Evolutionary conservation across 2,113 vertebrate genomes (phyloP).

Genomic region (Pogona vitticeps): DNA sequence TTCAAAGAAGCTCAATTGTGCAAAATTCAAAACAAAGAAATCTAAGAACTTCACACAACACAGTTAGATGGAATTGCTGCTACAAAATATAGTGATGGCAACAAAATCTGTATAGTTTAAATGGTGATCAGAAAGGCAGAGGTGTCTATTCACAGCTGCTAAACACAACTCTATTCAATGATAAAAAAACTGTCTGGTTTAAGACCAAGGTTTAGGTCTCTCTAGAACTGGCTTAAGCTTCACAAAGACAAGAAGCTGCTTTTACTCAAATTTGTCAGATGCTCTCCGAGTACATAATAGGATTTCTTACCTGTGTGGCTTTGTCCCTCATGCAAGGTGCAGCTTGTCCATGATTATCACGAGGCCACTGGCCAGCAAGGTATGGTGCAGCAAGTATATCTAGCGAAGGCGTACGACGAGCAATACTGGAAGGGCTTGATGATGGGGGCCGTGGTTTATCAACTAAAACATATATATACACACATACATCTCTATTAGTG

Average conservation of each 20-base stretch:
- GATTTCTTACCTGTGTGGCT: constrained; percentile 88
- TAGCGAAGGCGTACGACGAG: constrained; percentile 89
- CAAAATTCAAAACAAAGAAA: too few species aligned
- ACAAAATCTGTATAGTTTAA: too few species aligned
- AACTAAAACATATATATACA: constrained; percentile 57
- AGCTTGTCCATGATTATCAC: constrained; percentile 88
- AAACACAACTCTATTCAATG: too few species aligned
- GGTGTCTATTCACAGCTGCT: too few species aligned
- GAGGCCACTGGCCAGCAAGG: constrained; percentile 96
- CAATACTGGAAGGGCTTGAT: constrained; percentile 81
- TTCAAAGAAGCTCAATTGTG: too few species aligned
- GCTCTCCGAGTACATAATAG: background rate
- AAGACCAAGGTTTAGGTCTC: too few species aligned
- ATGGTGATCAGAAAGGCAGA: too few species aligned
- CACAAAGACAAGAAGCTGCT: background rate
- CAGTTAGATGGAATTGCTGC: too few species aligned
- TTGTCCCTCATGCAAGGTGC: constrained; percentile 96
- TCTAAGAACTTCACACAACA: too few species aligned
- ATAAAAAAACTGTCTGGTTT: too few species aligned
- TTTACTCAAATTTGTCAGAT: background rate
- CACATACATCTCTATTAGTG: background rate
- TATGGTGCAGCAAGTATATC: constrained; percentile 90
- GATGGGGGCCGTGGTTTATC: constrained; percentile 78
- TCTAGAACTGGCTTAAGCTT: too few species aligned
- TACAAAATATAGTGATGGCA: too few species aligned